phyloP scores from a whole-genome alignment of 2,113 vertebrate species.

The Bolborhynchus lineola region DNA sequence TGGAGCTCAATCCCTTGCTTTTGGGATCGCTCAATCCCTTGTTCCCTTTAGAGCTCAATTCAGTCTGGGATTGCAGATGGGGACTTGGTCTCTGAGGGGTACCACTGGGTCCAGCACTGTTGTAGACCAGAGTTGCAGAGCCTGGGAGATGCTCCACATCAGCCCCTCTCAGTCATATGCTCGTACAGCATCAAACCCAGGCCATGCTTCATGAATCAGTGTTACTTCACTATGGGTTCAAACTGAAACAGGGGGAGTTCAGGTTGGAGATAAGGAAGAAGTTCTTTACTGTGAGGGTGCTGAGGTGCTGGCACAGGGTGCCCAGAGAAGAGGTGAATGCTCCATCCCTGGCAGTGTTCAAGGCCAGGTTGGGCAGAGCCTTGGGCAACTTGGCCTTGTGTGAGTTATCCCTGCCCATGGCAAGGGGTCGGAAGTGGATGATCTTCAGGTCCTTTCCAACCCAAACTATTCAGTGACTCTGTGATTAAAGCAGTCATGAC shows the following conservation, averaged over 20 bases:
- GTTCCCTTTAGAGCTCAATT: not conserved
- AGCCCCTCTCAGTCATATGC: not conserved
- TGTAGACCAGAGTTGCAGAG: not conserved
- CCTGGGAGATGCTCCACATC: not conserved
- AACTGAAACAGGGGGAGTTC: not conserved
- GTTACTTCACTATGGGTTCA: not conserved
- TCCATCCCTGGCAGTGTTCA: not conserved
- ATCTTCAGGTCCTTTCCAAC: not conserved
- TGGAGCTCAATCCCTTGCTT: not conserved
- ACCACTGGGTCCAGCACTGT: not conserved
- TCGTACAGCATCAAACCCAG: accelerated
- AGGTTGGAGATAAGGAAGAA: not conserved
- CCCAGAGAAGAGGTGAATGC: not conserved
- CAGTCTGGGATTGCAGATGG: accelerated
- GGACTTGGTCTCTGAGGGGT: not conserved
- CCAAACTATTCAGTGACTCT: not conserved
- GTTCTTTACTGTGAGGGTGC: not conserved
- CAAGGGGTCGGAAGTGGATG: not conserved
- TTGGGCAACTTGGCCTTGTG: not conserved
- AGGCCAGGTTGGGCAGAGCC: not conserved
- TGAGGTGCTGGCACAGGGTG: not conserved
- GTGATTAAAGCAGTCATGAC: accelerated
- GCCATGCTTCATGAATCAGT: not conserved
- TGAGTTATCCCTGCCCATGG: not conserved
- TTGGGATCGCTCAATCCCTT: not conserved